phyloP scores from a whole-genome alignment of 2,888 invertebrate genomes.

The Syritta pipiens region DNA sequence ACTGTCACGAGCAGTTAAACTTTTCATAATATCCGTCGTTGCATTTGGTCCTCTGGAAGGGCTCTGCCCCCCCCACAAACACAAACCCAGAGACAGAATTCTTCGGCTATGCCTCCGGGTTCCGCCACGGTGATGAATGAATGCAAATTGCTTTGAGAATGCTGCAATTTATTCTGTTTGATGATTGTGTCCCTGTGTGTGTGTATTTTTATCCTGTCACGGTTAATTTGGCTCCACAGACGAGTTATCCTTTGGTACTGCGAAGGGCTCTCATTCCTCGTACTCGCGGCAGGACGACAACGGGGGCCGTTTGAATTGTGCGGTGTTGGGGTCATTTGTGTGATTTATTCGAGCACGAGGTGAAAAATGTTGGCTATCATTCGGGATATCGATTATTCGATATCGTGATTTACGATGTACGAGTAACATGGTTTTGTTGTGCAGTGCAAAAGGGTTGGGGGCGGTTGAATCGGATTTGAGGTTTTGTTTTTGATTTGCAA shows the following conservation, averaged over 20 bases:
- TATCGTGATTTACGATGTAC: constrained; percentile 13
- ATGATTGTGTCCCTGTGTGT: constrained; percentile 28
- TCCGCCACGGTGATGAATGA: constrained; percentile 33
- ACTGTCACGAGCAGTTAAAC: constrained; percentile 44
- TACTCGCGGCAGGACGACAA: not conserved
- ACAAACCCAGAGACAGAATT: too few relatives aligned
- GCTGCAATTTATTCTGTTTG: constrained; percentile 53
- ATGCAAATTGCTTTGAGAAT: constrained; percentile 56
- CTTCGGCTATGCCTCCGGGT: too few relatives aligned
- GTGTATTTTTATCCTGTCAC: constrained; percentile 40
- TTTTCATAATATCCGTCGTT: constrained; percentile 33
- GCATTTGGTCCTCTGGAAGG: too few relatives aligned
- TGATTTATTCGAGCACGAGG: constrained; percentile 52
- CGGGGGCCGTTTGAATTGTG: not conserved
- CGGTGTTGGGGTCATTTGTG: constrained; percentile 35
- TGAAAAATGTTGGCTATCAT: constrained; percentile 54
- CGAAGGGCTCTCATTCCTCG: too few relatives aligned
- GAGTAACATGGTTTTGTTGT: not conserved
- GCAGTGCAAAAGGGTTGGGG: too few relatives aligned
- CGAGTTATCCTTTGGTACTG: constrained; percentile 13
- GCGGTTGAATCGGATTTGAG: too few relatives aligned
- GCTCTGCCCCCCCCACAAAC: too few relatives aligned
- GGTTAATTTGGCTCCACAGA: constrained; percentile 44
- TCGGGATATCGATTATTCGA: constrained; percentile 47
- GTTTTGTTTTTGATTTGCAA: constrained; percentile 1